Evolutionary conservation across 2,113 vertebrate species (phyloP), one percentile per base, ranked within the genome.

Genomic region (Limanda limanda): DNA sequence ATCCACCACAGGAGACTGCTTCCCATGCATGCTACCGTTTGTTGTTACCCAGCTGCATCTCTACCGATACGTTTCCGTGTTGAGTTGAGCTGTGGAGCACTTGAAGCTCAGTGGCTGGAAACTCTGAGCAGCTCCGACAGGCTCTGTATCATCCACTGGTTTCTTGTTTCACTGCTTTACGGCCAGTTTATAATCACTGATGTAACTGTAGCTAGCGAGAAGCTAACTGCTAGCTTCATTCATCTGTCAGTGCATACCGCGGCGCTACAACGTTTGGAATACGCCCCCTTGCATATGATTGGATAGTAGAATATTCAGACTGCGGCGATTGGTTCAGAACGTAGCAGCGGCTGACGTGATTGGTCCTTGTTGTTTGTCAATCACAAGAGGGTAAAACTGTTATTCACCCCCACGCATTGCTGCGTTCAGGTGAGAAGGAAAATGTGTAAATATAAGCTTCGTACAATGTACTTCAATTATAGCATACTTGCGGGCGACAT

Each of bases 1-100:
- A 72, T 68, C 63, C 71, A 68, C 13, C 9, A 54, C 13, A 18
- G 47, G 13, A 7, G 51, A 48, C 61, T 66, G 21, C 15, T 75
- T 59, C 40, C 65, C 45, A 27, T 54, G 5, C 85, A 86, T 87
- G 89, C 85, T 91, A 89, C 83, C 66, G 52, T 62, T 70, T 82
- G 73, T 80, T 86, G 12, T 78, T 84, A 87, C 81, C 84, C 24
- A 10, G 14, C 9, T 42, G 18, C 17, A 21, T 10, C 20, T 40
- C 40, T 2, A 13, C 23, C 13, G n/a, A 8, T 25, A 51, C 7
- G n/a, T 11, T 56, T 20, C 56, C 15, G 42, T 35, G 37, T 18
- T 17, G 17, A 18, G 71, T 59, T 73, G 12, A 52, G 1, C 21
- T 20, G 17, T 5, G 2, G 52, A 51, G 8, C 25, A 65, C 5